Evolutionary conservation across 1,140 invertebrate genomes (phyloP), one percentile per base, ranked within the genome.

Genomic region (Drosophila nasuta): DNA sequence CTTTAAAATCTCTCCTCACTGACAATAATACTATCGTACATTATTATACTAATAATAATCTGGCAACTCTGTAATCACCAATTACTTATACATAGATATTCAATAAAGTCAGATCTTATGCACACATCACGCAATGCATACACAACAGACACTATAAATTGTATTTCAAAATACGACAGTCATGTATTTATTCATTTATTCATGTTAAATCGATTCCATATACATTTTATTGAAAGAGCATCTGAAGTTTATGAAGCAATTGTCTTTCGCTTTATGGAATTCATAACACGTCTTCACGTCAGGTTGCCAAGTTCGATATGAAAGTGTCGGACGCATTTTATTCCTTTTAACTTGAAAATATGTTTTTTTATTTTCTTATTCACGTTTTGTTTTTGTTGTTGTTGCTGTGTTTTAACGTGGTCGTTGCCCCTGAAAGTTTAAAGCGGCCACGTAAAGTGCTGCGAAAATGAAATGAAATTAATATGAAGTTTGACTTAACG

Each of bases 401-500:
- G 20, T 25, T 33, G 7, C 33, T 8, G 35, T 74, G 45, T 70
- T 62, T 54, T 45, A 58, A 70, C 33, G 13, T 62, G 72, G 65
- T 62, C 52, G n/a, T 63, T 69, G 65, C 20, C 57, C 13, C 30
- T 20, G 25, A 67, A 79, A 79, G 60, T 82, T 87, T 78, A 87
- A 79, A 73, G 66, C 59, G 30, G 49, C n/a, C 8, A 25, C 28
- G 20, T 65, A 57, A 67, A 60, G 51, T 66, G 59, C 68, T 35
- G 62, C 62, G 79, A 82, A 88, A 87, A 88, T 70, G 79, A 87
- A 88, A 88, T 88, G 73, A 87, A 87, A 87, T 87, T 88, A 88
- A 87, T 82, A 87, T 87, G 76, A 88, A 81, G 83, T 88, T 88
- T 88, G 80, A 82, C 83, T 88, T 88, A 88, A 88, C 83, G 83